Evolutionary conservation across 2,888 invertebrate genomes (phyloP).

Genomic region (Sinotaia quadrata): DNA sequence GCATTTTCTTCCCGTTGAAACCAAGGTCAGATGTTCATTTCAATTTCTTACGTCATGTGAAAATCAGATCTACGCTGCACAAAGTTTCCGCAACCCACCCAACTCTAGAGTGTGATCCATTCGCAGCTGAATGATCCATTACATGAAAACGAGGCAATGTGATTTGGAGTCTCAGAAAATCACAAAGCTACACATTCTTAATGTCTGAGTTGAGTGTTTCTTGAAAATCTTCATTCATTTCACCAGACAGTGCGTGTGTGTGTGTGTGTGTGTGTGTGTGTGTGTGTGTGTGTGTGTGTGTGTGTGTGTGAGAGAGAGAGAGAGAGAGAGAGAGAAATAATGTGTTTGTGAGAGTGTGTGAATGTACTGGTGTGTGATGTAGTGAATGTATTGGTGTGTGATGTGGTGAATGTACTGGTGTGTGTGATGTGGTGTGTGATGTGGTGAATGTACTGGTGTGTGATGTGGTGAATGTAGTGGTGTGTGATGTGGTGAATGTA

Average conservation of each 20-base stretch:
- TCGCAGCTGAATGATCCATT: too few relatives aligned
- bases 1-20: too few relatives aligned
- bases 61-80: too few relatives aligned
- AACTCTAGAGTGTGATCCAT: too few relatives aligned
- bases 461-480: conserved; percentile 2
- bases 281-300: conserved; percentile 2
- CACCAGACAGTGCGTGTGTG: not conserved
- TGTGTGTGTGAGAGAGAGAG: conserved; percentile 9
- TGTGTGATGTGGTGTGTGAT: not conserved
- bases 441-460: not conserved
- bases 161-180: too few relatives aligned
- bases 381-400: conserved; percentile 10
- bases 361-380: not conserved
- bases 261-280: conserved; percentile 14
- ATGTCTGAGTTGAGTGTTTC: too few relatives aligned
- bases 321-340: not conserved
- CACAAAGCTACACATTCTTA: too few relatives aligned
- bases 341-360: conserved; percentile 2
- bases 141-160: too few relatives aligned
- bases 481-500: conserved; percentile 11
- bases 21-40: too few relatives aligned
- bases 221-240: too few relatives aligned
- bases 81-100: too few relatives aligned
- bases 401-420: not conserved
- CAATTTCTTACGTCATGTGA: too few relatives aligned